These are phyloP conservation scores for Arrhopalites spinosus DNA, from an alignment of 2,888 invertebrate genomes.

Conservation along the genomic window DNA sequence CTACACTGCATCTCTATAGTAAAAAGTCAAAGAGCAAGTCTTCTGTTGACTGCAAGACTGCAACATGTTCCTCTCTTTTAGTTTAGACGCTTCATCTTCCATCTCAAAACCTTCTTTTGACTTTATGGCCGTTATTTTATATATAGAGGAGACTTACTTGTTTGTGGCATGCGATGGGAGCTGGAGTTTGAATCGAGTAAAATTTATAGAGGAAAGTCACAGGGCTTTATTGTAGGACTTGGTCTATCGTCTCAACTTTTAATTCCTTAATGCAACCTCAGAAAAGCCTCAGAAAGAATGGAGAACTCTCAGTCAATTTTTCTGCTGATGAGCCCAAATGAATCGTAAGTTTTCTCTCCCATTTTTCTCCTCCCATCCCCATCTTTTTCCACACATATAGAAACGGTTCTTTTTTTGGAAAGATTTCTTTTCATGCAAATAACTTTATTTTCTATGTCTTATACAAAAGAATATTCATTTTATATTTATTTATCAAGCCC, in stretches of 20 bases:
- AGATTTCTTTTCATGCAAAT: no score
- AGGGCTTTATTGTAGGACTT: no score
- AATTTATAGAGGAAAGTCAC: no score
- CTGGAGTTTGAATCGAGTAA: no score
- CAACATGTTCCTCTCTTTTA: background rate
- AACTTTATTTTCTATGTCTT: no score
- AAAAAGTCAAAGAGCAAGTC: background rate
- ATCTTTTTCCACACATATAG: no score
- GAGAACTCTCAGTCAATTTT: conserved; percentile 14
- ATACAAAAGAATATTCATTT: no score
- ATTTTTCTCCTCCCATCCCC: no score
- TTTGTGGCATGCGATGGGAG: no score
- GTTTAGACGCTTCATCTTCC: background rate
- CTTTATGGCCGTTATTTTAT: background rate
- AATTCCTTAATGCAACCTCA: conserved; percentile 19
- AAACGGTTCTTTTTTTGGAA: no score
- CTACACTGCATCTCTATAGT: background rate
- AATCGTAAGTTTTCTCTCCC: background rate
- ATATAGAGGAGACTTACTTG: no score
- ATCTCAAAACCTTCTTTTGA: background rate
- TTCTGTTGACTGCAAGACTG: background rate
- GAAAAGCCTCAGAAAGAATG: background rate
- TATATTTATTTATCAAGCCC: no score
- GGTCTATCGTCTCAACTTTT: conserved; percentile 11
- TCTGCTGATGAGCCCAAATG: conserved; percentile 3